These are phyloP conservation scores for Malurus cyaneus DNA, from an alignment of 2,113 vertebrate genomes.

Conservation along the genomic window DNA sequence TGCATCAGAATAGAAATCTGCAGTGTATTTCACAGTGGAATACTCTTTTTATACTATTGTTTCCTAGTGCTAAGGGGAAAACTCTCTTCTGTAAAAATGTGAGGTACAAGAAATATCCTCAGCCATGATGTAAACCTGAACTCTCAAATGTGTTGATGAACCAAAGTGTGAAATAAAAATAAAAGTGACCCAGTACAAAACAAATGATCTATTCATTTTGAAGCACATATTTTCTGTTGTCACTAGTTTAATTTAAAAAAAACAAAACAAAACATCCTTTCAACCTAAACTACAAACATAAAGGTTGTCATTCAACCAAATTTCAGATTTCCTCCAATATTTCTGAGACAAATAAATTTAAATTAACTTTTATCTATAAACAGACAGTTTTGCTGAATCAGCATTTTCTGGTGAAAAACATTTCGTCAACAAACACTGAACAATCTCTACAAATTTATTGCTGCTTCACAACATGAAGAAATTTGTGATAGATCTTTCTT, in stretches of 20 bases:
- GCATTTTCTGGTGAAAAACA: conserved; percentile 15
- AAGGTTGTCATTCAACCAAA: background rate
- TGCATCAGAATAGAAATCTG: background rate
- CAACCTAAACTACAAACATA: background rate
- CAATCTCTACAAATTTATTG: conserved; percentile 40
- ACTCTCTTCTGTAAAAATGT: background rate
- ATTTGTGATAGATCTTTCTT: conserved; percentile 20
- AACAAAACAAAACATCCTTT: background rate
- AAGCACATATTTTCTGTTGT: background rate
- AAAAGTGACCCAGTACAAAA: background rate
- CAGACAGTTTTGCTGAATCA: background rate
- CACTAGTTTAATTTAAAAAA: background rate
- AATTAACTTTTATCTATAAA: conserved; percentile 15
- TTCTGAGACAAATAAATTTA: conserved; percentile 5
- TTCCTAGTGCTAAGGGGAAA: background rate
- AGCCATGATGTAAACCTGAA: background rate
- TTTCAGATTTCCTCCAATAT: background rate
- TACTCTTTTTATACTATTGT: background rate
- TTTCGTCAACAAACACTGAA: conserved; percentile 19
- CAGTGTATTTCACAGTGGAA: background rate
- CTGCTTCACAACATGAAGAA: conserved; percentile 11
- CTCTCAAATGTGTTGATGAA: background rate
- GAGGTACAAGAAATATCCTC: background rate
- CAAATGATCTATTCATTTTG: background rate
- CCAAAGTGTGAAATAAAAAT: background rate